Base-by-base conservation (phyloP, 2,888 invertebrate genomes). In the Diachrysia chrysitis region DNA sequence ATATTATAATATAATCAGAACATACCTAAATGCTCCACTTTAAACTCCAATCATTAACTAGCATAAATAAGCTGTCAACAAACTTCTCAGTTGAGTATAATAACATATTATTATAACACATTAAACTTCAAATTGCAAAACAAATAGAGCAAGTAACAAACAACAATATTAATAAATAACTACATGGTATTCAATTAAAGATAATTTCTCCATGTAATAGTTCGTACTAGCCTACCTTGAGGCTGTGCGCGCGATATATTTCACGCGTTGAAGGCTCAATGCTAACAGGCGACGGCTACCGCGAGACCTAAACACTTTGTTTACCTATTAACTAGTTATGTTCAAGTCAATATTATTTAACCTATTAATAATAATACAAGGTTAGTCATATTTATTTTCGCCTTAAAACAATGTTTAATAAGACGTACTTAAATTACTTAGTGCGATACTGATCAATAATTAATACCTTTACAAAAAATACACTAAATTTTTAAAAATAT, bases 211-310 rank as follows among this genome's bases (percentile, higher is more conserved):
- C 67, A 58, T 76, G 66, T 79, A 78, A 76, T 71, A 67, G 76
- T 42, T 79, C 59, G 53, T 69, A 67, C 73, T 76, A 72, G 66
- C 57, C 67, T 71, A 73, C 76, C 76, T 79, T 64, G 77, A 66
- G 64, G 71, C 78, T 57, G 68, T 54, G 72, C 72, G 54, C 68
- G 69, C 62, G 81, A 84, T 65, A 84, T 86, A 85, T 81, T 81
- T 85, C 84, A 85, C 78, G 61, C 58, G 56, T 58, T 85, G 88
- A 89, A 88, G 88, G 79, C 76, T 88, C 88, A 89, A 88, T 89
- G 89, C 86, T 84, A 88, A 88, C 85, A 60, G 75, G 73, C 66
- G 66, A 59, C 58, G 71, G 79, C 76, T 76, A 80, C 82, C 70
- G 81, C 60, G 60, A 60, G 60, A 66, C 55, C 57, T 64, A 51